Conservation (phyloP, 2,888 invertebrate species). For the Escarpia spicata region DNA sequence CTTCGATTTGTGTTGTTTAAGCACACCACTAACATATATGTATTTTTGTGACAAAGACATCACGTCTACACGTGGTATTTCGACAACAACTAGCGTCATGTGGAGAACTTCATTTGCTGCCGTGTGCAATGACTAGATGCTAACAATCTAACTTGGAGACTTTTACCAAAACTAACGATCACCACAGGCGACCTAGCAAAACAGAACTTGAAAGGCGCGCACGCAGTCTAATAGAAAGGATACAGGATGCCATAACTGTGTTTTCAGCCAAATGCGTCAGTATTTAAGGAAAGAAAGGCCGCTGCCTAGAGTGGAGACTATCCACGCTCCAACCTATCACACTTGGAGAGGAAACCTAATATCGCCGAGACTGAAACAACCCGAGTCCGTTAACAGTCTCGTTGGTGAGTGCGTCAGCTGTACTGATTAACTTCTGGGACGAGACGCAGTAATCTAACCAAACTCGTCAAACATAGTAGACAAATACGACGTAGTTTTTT, state of each 20-base stretch:
- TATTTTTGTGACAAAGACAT: no score
- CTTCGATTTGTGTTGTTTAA: no score
- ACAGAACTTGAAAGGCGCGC: neutral
- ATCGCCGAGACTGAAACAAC: neutral
- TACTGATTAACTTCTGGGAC: neutral
- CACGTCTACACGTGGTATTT: no score
- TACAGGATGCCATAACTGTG: neutral
- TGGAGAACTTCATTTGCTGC: no score
- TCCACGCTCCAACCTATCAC: neutral
- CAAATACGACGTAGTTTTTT: no score
- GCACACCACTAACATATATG: no score
- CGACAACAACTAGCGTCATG: no score
- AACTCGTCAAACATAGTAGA: no score
- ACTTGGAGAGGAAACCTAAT: neutral
- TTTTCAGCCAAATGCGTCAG: neutral
- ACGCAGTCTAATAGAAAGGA: neutral
- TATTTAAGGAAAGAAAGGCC: neutral
- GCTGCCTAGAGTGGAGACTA: neutral
- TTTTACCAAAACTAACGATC: no score
- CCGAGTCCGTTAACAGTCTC: neutral
- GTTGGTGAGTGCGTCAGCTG: neutral
- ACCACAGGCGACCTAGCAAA: no score
- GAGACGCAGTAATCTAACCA: neutral
- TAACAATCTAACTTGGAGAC: no score
- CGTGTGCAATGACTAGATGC: no score